These are phyloP conservation scores for Poecilia gillii DNA, from an alignment of 2,797 vertebrate species.

Conservation along the genomic window DNA sequence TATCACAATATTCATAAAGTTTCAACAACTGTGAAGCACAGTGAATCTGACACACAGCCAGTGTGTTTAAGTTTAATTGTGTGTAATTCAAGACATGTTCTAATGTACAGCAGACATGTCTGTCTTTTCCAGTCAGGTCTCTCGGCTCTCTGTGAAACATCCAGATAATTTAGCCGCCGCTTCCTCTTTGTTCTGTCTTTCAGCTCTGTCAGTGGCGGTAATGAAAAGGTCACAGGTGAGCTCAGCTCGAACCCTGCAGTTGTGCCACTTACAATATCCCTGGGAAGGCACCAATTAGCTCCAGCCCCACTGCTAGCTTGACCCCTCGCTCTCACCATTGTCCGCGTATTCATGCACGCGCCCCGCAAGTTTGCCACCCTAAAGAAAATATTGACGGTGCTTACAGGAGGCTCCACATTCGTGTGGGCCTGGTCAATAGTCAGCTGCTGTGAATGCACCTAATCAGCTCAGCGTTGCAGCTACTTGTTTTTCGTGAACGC, in stretches of 20 bases:
- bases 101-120: neutral
- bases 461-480: constrained; percentile 14
- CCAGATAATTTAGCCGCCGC: constrained; percentile 1
- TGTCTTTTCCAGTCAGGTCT: neutral
- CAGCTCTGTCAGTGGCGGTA: neutral
- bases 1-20: neutral
- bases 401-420: neutral
- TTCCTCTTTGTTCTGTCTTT: neutral
- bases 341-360: neutral
- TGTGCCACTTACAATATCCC: constrained; percentile 39
- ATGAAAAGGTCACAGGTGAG: constrained; percentile 54
- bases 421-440: constrained; percentile 6
- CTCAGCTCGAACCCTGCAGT: constrained; percentile 40
- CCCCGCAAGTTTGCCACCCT: neutral
- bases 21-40: neutral
- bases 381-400: constrained; percentile 1
- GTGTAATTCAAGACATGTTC: neutral
- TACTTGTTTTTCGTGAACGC: neutral
- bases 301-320: constrained; percentile 37
- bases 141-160: constrained; percentile 3
- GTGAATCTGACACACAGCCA: neutral
- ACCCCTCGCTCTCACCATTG: constrained; percentile 13
- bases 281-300: constrained; percentile 61
- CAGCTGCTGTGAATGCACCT: constrained; percentile 14
- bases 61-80: neutral